Evolutionary conservation across 2,888 invertebrate species (phyloP), one percentile per base, ranked within the genome.

Genomic region (Polyommatus iphigenia): DNA sequence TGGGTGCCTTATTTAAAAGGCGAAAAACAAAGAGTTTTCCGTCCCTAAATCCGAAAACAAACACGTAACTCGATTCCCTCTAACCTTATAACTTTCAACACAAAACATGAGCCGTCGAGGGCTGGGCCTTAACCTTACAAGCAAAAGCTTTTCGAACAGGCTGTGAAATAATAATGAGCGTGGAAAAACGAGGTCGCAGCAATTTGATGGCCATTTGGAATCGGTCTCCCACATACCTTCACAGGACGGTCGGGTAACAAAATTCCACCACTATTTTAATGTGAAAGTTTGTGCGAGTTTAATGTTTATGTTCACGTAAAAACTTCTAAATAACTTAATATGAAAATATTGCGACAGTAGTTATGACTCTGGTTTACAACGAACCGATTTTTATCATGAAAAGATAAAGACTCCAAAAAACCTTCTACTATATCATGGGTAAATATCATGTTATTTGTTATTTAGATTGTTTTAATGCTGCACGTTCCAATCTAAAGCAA

Each of bases 121-220:
- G 46, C 10, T n/a, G 36, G 20, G 46, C 73, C 73, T 73, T 73
- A 73, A 73, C 79, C 78, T 78, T 83, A 85, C 84, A 85, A 85
- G 84, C 81, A 81, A 85, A 85, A 84, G 85, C 85, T 85, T 85
- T 87, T 86, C 83, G 80, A 82, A 85, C 79, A 80, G 79, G 80
- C 80, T 76, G 80, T 86, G 85, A 87, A 88, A 87, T 86, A 87
- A 86, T 87, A 86, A 88, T 86, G 85, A 82, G 36, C 36, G 62
- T 67, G 6, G 72, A 41, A 8, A 20, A 72, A 72, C 36, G 72
- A 41, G 72, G 72, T 72, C 41, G 20, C 41, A 71, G 36, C 71
- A n/a, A 36, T 72, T 72, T 20, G 41, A 41, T 7, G 67, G 67
- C 15, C 67, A 32, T 29, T 67, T 67, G 67, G 13, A 13, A 15